A percentile compares a stretch with the other conserved stretches of the same genome.
Conservation (phyloP, 2,888 invertebrate genomes). For the Strigamia maritima region DNA sequence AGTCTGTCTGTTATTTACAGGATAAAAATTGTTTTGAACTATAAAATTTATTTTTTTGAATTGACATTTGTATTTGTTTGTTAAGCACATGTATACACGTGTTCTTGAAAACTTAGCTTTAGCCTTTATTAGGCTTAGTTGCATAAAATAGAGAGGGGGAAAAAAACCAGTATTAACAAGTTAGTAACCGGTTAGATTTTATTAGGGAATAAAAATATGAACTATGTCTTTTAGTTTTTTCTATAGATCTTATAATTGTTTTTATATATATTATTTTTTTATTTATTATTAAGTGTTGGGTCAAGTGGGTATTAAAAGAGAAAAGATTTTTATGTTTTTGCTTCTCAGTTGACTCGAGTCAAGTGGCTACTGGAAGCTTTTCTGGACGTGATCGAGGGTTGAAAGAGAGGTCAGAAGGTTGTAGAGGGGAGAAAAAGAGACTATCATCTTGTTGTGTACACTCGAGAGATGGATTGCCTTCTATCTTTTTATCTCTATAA, state of each 20-base stretch:
- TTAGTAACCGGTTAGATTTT: constrained; percentile 1
- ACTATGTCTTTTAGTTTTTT: background rate
- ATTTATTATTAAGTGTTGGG: background rate
- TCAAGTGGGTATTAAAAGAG: constrained; percentile 1
- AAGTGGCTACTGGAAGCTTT: background rate
- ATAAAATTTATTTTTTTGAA: background rate
- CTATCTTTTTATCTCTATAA: background rate
- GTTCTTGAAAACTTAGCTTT: no score
- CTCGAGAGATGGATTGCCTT: background rate
- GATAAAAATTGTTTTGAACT: no score
- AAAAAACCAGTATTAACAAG: background rate
- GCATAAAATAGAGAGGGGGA: background rate
- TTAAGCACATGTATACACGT: background rate
- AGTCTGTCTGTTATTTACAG: no score
- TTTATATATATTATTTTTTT: background rate
- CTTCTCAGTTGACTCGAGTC: background rate
- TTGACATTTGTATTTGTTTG: no score
- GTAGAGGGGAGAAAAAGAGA: background rate
- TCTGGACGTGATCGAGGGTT: constrained; percentile 6
- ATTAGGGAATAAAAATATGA: background rate
- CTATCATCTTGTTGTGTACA: background rate
- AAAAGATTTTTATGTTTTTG: background rate
- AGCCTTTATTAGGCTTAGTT: no score
- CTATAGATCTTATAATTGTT: background rate
- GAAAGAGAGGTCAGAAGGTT: background rate